Evolutionary conservation across 2,113 vertebrate genomes (phyloP).

Genomic region (Periophthalmodon schlosseri): DNA sequence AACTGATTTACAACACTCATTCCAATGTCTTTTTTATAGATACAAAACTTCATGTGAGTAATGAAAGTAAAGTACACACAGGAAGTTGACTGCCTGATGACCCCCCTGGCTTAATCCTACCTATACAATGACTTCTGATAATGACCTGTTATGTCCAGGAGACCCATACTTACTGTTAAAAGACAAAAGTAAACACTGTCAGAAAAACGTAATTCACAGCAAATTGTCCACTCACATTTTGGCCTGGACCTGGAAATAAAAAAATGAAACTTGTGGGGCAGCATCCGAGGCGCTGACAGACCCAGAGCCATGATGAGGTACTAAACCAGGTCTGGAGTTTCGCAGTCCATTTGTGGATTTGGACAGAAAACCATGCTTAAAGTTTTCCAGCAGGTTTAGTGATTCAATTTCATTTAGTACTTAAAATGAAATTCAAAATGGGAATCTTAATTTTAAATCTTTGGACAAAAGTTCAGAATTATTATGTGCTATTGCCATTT

Average conservation of each 20-base stretch:
- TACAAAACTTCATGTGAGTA: no score
- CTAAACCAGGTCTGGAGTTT: constrained; percentile 3
- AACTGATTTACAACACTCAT: no score
- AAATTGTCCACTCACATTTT: constrained; percentile 18
- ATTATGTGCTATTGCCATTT: no score
- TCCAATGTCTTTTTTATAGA: no score
- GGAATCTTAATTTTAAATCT: no score
- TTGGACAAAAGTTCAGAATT: no score
- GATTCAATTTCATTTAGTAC: no score
- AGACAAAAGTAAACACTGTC: constrained; percentile 21
- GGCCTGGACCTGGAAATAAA: constrained; percentile 18
- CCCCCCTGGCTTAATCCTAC: neutral
- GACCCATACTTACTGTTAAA: neutral
- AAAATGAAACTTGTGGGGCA: neutral
- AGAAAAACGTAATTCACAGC: constrained; percentile 11
- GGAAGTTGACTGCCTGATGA: neutral
- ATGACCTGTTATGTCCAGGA: neutral
- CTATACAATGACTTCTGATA: neutral
- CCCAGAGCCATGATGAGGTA: neutral
- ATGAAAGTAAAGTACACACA: no score
- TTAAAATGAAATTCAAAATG: no score
- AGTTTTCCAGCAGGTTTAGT: neutral
- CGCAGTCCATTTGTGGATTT: neutral
- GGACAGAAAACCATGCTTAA: neutral
- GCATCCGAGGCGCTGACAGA: neutral